These are phyloP conservation scores for Adela reaumurella DNA, from an alignment of 2,888 invertebrate genomes.

Conservation along the genomic window DNA sequence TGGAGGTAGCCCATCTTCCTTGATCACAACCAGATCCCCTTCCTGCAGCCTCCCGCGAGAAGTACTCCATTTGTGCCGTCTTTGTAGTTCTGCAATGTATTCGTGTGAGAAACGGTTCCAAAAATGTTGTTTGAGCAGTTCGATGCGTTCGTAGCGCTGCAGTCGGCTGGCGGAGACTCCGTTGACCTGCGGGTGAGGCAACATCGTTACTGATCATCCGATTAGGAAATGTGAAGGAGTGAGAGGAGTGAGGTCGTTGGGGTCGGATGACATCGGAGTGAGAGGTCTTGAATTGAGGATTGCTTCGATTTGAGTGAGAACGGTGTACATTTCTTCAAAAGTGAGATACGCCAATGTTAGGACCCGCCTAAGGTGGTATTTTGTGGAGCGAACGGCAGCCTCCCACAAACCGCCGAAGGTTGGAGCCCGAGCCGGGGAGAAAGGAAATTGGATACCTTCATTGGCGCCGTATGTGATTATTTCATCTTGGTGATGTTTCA, in stretches of 20 bases:
- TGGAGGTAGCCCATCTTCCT: constrained; percentile 10
- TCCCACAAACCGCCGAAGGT: constrained; percentile 9
- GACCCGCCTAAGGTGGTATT: constrained; percentile 7
- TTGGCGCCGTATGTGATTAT: background rate
- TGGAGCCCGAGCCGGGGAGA: constrained; percentile 6
- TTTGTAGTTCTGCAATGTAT: constrained; percentile 14
- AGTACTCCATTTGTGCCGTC: constrained; percentile 12
- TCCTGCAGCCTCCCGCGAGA: background rate
- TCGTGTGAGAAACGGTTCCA: constrained; percentile 8
- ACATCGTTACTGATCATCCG: constrained; percentile 9
- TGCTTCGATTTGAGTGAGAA: constrained; percentile 10
- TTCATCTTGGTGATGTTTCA: constrained; percentile 1
- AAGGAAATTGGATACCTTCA: constrained; percentile 5
- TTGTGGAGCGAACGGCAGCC: constrained; percentile 7
- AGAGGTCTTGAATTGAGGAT: constrained; percentile 4
- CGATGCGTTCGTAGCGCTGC: constrained; percentile 7
- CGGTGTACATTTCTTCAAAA: constrained; percentile 9
- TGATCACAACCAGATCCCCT: constrained; percentile 7
- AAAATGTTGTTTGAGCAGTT: constrained; percentile 9
- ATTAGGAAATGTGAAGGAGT: constrained; percentile 10
- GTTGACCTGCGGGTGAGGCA: constrained; percentile 9
- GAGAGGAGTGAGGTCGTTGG: constrained; percentile 7
- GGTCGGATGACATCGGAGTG: constrained; percentile 5
- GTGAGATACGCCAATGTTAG: constrained; percentile 8
- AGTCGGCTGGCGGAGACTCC: constrained; percentile 6